Evolutionary conservation across 2,113 vertebrate genomes (phyloP).

Genomic region (Erythrocercus mccallii): DNA sequence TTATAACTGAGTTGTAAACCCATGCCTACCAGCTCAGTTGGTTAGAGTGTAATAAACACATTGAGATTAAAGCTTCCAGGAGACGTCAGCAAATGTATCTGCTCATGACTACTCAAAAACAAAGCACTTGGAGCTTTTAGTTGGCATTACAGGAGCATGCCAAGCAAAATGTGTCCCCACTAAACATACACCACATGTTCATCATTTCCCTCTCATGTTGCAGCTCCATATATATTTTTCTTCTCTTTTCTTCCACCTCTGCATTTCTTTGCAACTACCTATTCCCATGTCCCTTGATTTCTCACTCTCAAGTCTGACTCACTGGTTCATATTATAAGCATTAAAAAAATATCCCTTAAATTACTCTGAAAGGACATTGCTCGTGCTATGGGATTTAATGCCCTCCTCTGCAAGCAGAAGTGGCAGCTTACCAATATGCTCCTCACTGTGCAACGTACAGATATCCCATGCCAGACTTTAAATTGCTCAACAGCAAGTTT

Average conservation of each 20-base stretch:
- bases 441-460: slow-evolving; percentile 38
- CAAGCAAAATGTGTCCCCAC: not conserved
- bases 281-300: not conserved
- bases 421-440: slow-evolving; percentile 42
- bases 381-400: slow-evolving; percentile 29
- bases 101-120: not conserved
- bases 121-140: not conserved
- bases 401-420: slow-evolving; percentile 31
- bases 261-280: slow-evolving; percentile 10
- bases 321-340: slow-evolving; percentile 46
- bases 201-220: not conserved
- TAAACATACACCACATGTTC: not conserved
- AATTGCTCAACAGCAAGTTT: slow-evolving; percentile 70
- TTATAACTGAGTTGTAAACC: not conserved
- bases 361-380: slow-evolving; percentile 27
- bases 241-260: not conserved
- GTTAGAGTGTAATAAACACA: not conserved
- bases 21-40: not conserved
- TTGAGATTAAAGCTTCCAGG: not conserved
- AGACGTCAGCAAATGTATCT: not conserved
- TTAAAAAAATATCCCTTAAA: slow-evolving; percentile 55
- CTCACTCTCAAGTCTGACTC: slow-evolving; percentile 50
- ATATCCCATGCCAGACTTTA: slow-evolving; percentile 61
- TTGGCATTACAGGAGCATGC: not conserved
- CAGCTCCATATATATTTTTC: not conserved